A percentile compares a stretch with the other conserved stretches of the same genome.
phyloP scores from a whole-genome alignment of 2,888 invertebrate species.

The Cataglyphis altisquamis region DNA sequence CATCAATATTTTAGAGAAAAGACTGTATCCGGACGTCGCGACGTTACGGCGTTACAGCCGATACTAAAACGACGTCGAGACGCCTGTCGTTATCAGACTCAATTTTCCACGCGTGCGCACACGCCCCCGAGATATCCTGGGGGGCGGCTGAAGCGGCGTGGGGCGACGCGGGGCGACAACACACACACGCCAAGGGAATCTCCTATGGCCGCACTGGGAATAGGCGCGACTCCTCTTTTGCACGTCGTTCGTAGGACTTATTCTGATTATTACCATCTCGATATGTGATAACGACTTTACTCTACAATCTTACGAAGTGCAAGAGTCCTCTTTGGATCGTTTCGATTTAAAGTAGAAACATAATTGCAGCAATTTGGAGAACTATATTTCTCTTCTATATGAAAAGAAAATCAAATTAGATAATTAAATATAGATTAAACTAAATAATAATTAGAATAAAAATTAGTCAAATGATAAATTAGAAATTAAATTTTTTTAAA shows the following conservation, averaged over 20 bases:
- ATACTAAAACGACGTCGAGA: conserved; percentile 78
- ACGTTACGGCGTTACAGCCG: conserved; percentile 80
- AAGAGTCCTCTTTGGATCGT: neutral
- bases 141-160: conserved; percentile 30
- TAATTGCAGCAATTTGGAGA: neutral
- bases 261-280: conserved; percentile 56
- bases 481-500: neutral
- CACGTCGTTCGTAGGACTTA: conserved; percentile 47
- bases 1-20: conserved; percentile 1
- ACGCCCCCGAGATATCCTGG: conserved; percentile 62
- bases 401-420: neutral
- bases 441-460: conserved; percentile 9
- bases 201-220: conserved; percentile 70
- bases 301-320: conserved; percentile 23
- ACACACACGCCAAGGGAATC: conserved; percentile 60
- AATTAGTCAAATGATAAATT: neutral
- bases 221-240: conserved; percentile 73
- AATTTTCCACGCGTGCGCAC: conserved; percentile 79
- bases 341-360: conserved; percentile 29
- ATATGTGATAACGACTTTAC: conserved; percentile 6
- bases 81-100: conserved; percentile 80
- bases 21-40: conserved; percentile 67
- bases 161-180: conserved; percentile 26
- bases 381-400: neutral
- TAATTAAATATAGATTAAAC: neutral